phyloP scores from a whole-genome alignment of 2,797 vertebrate genomes.

The Crax fasciolata region DNA sequence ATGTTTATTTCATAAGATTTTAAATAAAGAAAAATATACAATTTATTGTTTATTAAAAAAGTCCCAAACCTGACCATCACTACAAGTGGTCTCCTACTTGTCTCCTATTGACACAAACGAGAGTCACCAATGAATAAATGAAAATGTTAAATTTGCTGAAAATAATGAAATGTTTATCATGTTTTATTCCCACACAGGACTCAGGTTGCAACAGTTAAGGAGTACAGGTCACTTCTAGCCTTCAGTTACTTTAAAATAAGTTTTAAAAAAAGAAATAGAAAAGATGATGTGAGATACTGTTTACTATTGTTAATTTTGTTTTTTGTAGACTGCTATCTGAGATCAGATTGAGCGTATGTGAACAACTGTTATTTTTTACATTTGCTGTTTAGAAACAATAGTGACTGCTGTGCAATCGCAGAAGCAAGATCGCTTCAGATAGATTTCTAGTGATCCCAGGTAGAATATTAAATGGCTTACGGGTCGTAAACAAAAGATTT shows the following conservation, averaged over 20 bases:
- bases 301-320: neutral
- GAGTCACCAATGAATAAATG: neutral
- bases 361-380: neutral
- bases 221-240: neutral
- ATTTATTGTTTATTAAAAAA: neutral
- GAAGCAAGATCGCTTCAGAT: no score
- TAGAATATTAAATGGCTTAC: no score
- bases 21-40: neutral
- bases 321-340: neutral
- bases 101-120: neutral
- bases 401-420: neutral
- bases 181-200: neutral
- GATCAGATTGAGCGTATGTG: neutral
- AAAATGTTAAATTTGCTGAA: neutral
- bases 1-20: neutral
- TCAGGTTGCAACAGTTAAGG: neutral
- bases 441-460: no score
- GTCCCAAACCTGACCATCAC: neutral
- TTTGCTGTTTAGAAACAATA: neutral
- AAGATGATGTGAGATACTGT: neutral
- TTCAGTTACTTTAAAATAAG: neutral
- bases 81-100: no score
- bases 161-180: rapidly evolving
- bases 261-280: neutral
- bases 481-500: no score